These are phyloP conservation scores for Trididemnum clinides DNA, from an alignment of 23 tunicate genomes.

Conservation along the genomic window DNA sequence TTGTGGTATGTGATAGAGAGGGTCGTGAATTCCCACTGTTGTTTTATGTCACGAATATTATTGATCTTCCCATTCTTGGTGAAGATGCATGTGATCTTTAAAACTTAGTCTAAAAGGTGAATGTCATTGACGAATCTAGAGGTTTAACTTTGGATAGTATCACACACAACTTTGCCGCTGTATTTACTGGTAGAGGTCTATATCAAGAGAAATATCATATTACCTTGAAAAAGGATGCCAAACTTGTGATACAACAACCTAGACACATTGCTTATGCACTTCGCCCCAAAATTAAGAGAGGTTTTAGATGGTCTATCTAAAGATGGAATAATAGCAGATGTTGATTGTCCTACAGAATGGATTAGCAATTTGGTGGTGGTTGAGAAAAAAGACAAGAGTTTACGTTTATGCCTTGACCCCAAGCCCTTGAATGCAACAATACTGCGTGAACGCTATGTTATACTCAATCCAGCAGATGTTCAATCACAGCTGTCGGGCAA, in stretches of 20 bases:
- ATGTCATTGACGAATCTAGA: too few species aligned
- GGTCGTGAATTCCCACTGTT: too few species aligned
- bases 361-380: slow-evolving; percentile 30
- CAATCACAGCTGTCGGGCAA: slow-evolving; percentile 12
- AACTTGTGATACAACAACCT: slow-evolving; percentile 14
- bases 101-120: too few species aligned
- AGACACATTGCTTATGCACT: slow-evolving; percentile 22
- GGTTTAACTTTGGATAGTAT: background rate
- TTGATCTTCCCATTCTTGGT: too few species aligned
- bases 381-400: slow-evolving; percentile 15
- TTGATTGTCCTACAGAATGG: slow-evolving; percentile 42
- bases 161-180: background rate
- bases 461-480: slow-evolving; percentile 30
- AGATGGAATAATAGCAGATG: slow-evolving; percentile 5
- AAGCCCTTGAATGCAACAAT: slow-evolving; percentile 32
- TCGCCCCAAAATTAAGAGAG: background rate
- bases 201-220: slow-evolving; percentile 19
- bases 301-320: background rate
- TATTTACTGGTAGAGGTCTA: slow-evolving; percentile 1
- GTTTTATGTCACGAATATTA: too few species aligned
- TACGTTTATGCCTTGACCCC: slow-evolving; percentile 34
- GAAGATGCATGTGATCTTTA: too few species aligned
- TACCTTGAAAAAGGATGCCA: background rate
- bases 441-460: background rate
- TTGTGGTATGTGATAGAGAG: too few species aligned